Base-by-base conservation (phyloP, 2,888 invertebrate genomes). In the Steinernema carpocapsae region DNA sequence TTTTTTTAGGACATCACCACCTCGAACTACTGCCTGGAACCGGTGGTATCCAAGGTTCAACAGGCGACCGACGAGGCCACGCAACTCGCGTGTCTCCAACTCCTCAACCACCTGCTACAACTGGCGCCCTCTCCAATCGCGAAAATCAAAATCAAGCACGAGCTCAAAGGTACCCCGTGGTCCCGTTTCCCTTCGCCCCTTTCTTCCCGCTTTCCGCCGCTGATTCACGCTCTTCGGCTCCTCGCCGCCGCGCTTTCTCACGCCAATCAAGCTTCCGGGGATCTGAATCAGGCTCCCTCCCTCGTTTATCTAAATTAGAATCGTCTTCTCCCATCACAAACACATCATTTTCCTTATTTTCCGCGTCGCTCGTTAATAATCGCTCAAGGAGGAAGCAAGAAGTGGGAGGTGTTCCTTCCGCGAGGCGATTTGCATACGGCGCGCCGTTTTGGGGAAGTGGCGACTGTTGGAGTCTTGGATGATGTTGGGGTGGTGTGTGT, bases 31-130 rank as follows among this genome's bases (percentile, higher is more conserved):
- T 24, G 74, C 29, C 29, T 78, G 7, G 77, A 76, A 17, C 72
- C 74, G 14, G 43, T 78, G 12, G 51, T 79, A 1, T 76, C 77
- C 46, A 79, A 78, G 64, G 32, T 78, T n/a, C 45, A 77, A 12
- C 71, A 76, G n/a, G 73, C 79, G 10, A 51, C 70, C 22, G 26
- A 71, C 45, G 73, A 74, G 51, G 42, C 70, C 17, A 72, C 74
- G 42, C 75, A 59, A 2, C 24, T 32, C 12, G 73, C 70, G 6
- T 43, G 45, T 46, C 48, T 79, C 22, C 45, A 52, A n/a, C 59
- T 80, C 19, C 6, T 79, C 12, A 82, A 70, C 26, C 59, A 46
- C 17, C 64, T 79, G 26, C 42, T 80, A 10, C 71, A 78, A 43
- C 22, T 72, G 24, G 73, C 80, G 12, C 80, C 80, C 6, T 70